phyloP scores from a whole-genome alignment of 2,113 vertebrate species.

The Pygoscelis antarcticus region DNA sequence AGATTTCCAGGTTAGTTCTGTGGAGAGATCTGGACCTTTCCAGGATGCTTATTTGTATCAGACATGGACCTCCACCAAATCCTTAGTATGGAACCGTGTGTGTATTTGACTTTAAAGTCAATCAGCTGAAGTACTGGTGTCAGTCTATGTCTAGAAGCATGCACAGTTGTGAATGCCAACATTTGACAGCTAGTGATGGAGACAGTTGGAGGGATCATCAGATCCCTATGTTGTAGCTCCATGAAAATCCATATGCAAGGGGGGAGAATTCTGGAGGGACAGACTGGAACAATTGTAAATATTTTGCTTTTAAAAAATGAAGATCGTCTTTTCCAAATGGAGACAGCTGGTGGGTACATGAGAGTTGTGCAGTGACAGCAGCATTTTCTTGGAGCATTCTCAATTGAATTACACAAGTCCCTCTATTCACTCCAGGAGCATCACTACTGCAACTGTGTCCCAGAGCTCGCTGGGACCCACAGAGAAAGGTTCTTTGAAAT shows the following conservation, averaged over 20 bases:
- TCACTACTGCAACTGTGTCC: not conserved
- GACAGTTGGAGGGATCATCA: not conserved
- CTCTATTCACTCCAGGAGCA: not conserved
- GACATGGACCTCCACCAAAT: not conserved
- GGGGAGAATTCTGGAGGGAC: not conserved
- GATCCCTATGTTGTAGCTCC: not conserved
- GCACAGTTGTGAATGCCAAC: not conserved
- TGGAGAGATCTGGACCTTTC: not conserved
- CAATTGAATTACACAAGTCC: not conserved
- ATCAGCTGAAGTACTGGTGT: not conserved
- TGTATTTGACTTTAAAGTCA: conserved; percentile 30
- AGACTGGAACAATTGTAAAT: conserved; percentile 47
- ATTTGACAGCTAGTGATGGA: not conserved
- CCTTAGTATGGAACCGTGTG: not conserved
- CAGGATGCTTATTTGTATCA: not conserved
- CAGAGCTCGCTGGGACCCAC: not conserved
- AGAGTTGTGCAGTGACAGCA: not conserved
- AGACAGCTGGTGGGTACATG: conserved; percentile 31
- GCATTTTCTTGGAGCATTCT: conserved; percentile 25
- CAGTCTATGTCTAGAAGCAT: not conserved
- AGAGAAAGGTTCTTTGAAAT: conserved; percentile 20
- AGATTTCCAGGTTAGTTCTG: not conserved
- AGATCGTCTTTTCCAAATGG: conserved; percentile 30
- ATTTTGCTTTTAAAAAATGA: conserved; percentile 34
- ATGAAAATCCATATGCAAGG: not conserved